Conservation (phyloP, 2,113 vertebrate species). For the Urocitellus parryii region DNA sequence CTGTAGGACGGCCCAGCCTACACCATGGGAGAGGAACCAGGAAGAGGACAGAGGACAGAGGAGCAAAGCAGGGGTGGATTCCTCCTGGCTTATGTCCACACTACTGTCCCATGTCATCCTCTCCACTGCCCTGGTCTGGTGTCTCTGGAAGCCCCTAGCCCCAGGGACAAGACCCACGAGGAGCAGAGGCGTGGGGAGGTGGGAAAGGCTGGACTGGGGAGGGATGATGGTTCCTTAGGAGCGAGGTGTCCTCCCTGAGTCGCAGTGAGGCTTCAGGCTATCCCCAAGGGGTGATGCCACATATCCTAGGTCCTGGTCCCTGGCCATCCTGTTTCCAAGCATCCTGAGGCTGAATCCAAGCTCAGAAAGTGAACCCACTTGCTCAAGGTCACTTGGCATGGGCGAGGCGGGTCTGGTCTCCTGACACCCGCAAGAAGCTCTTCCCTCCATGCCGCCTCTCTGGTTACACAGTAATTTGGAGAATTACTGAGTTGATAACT, state of each 20-base stretch:
- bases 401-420: not conserved
- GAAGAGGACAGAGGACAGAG: not conserved
- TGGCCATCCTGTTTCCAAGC: not conserved
- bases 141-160: not conserved
- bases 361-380: not conserved
- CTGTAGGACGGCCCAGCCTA: too few species aligned
- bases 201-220: not conserved
- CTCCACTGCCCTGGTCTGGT: not conserved
- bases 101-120: not conserved
- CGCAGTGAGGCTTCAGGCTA: rapidly evolving
- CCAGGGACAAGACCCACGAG: not conserved
- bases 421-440: not conserved
- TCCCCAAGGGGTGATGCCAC: not conserved
- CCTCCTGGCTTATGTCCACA: not conserved
- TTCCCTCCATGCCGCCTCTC: not conserved
- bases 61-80: not conserved
- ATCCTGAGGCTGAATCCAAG: not conserved
- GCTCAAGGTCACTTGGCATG: not conserved
- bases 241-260: not conserved
- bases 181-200: too few species aligned
- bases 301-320: not conserved
- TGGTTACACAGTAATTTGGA: not conserved
- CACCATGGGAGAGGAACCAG: not conserved
- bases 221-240: not conserved
- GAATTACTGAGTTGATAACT: slow-evolving; percentile 47